Evolutionary conservation across 2,113 vertebrate species (phyloP).

Genomic region (Gnathonemus longibarbis): DNA sequence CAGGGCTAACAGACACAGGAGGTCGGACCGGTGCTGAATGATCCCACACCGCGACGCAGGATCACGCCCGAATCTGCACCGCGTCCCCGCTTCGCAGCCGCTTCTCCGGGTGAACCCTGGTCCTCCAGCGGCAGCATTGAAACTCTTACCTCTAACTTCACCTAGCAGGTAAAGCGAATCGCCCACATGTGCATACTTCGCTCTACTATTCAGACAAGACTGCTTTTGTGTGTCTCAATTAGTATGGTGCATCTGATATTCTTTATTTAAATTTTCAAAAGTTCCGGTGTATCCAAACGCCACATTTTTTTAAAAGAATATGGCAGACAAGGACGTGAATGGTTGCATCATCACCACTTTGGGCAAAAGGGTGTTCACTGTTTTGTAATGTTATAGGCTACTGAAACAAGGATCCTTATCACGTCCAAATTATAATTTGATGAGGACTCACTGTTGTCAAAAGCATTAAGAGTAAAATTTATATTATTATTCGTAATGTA

Average conservation of each 20-base stretch:
- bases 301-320: not conserved
- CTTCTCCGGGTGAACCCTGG: slow-evolving; percentile 64
- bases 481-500: not conserved
- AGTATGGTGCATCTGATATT: not conserved
- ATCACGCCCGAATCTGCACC: slow-evolving; percentile 71
- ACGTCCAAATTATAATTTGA: not conserved
- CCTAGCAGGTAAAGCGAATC: slow-evolving; percentile 56
- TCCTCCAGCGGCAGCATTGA: slow-evolving; percentile 55
- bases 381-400: not conserved
- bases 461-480: not conserved
- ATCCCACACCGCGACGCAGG: slow-evolving; percentile 67
- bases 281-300: not conserved
- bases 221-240: not conserved
- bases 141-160: slow-evolving; percentile 11
- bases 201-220: not conserved
- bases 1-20: not conserved
- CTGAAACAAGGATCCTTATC: not conserved
- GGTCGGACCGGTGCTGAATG: not conserved
- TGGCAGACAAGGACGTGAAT: not conserved
- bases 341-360: not conserved
- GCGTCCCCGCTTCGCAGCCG: slow-evolving; percentile 71
- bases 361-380: not conserved
- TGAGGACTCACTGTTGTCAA: not conserved
- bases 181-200: not conserved
- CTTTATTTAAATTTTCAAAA: not conserved